Percentiles rank a stretch among this genome's conserved stretches.
These are phyloP conservation scores for Acanthornis magna DNA, from an alignment of 2,797 vertebrate genomes.

Conservation along the genomic window DNA sequence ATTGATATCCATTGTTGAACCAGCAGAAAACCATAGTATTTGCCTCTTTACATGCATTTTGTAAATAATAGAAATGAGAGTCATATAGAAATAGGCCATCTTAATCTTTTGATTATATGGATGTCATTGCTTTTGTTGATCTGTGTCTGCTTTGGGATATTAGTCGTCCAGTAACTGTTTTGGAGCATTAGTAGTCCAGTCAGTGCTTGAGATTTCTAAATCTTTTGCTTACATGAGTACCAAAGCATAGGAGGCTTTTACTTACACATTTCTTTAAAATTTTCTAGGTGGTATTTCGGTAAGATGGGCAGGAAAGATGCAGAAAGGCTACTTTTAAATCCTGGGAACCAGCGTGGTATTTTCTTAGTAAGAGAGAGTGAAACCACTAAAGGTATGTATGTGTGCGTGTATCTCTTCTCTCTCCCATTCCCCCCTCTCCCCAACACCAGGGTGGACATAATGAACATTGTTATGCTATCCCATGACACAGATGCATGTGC, in stretches of 20 bases:
- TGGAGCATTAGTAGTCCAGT: background rate
- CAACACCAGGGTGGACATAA: background rate
- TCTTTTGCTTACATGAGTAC: background rate
- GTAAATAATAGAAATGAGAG: background rate
- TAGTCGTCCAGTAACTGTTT: background rate
- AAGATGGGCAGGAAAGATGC: slow-evolving; percentile 98
- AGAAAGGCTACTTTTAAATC: slow-evolving; percentile 90
- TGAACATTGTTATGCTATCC: background rate
- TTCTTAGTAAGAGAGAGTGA: slow-evolving; percentile 96
- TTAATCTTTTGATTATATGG: background rate
- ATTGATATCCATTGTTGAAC: background rate
- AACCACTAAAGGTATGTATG: slow-evolving; percentile 91
- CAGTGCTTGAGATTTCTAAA: background rate
- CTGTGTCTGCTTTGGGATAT: background rate
- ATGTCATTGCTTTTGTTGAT: background rate
- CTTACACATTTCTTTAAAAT: background rate
- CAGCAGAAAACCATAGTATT: background rate
- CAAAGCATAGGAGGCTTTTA: background rate
- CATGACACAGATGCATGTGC: accelerated
- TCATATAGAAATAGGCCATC: background rate
- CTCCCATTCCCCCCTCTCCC: background rate
- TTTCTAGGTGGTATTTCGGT: slow-evolving; percentile 93
- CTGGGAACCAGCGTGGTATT: slow-evolving; percentile 91
- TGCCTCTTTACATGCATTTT: background rate
- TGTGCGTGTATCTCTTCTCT: background rate